Percentiles rank a stretch among this genome's conserved stretches.
Conservation (phyloP, 2,888 invertebrate genomes). For the Sympetrum striolatum region DNA sequence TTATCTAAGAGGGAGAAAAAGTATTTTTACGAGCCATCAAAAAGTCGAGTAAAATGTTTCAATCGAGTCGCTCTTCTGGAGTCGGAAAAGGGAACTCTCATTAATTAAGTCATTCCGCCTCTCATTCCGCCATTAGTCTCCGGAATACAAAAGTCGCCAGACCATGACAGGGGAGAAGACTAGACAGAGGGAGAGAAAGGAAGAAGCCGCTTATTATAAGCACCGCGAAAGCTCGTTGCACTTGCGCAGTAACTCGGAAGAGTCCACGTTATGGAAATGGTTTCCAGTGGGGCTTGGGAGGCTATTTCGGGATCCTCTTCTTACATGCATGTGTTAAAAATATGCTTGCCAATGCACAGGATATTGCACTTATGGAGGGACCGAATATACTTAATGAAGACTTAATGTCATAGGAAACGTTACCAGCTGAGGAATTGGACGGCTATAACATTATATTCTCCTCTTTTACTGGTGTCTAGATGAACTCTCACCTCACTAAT, state of each 20-base stretch:
- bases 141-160: neutral
- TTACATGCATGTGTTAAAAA: too few relatives aligned
- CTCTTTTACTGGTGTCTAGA: too few relatives aligned
- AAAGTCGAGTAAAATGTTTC: neutral
- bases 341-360: too few relatives aligned
- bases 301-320: too few relatives aligned
- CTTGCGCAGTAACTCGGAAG: neutral
- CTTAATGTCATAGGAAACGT: too few relatives aligned
- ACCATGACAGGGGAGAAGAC: neutral
- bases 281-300: too few relatives aligned
- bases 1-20: neutral
- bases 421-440: too few relatives aligned
- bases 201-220: neutral
- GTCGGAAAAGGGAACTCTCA: neutral
- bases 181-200: neutral
- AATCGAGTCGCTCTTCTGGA: neutral
- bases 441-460: too few relatives aligned
- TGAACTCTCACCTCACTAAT: too few relatives aligned
- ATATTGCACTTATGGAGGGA: too few relatives aligned
- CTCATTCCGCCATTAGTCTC: neutral
- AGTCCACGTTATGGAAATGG: too few relatives aligned
- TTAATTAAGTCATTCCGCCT: neutral
- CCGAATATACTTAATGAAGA: too few relatives aligned
- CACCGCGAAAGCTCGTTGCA: neutral
- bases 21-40: neutral